Conservation (phyloP, 2,797 vertebrate species). For the Scleropages formosus region DNA sequence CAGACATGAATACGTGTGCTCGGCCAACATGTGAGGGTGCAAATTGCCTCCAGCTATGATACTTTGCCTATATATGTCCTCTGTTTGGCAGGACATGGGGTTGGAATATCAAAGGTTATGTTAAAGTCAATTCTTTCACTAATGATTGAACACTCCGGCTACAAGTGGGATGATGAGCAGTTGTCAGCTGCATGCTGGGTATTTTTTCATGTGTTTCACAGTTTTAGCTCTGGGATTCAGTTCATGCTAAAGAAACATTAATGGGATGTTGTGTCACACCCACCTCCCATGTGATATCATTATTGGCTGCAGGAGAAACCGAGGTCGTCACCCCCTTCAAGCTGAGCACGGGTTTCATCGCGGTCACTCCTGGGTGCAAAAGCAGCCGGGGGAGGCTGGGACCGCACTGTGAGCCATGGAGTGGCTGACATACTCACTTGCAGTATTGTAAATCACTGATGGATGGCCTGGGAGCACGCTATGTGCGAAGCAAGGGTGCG, state of each 20-base stretch:
- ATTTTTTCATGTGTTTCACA: no score
- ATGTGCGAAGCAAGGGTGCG: conserved; percentile 1
- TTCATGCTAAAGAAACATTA: background rate
- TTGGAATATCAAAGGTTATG: no score
- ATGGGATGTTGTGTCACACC: background rate
- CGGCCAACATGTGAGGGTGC: no score
- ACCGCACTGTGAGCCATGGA: no score
- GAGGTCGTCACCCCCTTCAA: background rate
- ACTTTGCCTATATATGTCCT: no score
- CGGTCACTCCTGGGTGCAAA: background rate
- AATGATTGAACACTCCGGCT: no score
- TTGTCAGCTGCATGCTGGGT: background rate
- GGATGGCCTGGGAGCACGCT: background rate
- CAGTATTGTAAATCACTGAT: background rate
- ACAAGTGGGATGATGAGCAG: no score
- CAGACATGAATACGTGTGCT: background rate
- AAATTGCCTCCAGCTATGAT: background rate
- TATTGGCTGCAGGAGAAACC: no score
- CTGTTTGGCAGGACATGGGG: no score
- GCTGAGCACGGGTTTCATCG: background rate
- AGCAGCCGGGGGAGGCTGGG: background rate
- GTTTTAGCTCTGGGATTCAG: background rate
- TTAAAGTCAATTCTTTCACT: no score
- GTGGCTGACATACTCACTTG: background rate
- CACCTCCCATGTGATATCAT: background rate